Base-by-base conservation (phyloP, 92 coral and sea anemone species). In the Epizoanthus scotinus region DNA sequence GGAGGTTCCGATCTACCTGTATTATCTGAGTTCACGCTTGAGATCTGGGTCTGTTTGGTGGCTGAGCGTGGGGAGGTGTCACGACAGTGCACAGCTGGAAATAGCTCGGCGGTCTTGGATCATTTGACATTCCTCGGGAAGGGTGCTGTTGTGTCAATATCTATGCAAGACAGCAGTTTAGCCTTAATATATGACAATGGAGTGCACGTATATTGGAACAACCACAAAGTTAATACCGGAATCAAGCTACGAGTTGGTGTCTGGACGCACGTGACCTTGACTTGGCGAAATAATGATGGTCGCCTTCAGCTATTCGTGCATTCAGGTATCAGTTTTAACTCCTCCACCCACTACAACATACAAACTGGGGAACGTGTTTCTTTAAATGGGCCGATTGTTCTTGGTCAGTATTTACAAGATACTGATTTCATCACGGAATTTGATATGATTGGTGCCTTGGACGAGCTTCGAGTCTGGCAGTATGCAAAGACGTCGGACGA, bases 221-320 rank as follows among this genome's bases (percentile, higher is more conserved):
- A 47, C 26, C 63, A 89, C 55, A 49, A 25, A 20, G 60, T 85
- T 27, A 26, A 56, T 2, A 85, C 92, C 8, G 82, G 85, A 58
- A 28, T 89, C 15, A 78, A 71, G 21, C n/a, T 85, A 29, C 64
- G 49, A 3, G 70, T 68, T 36, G 82, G 89, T 18, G 19, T 63
- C n/a, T 89, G 92, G 92, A 52, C 82, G 5, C 92, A 89, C 54
- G 47, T 89, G 34, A 54, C 87, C 6, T 21, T 89, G 34, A 67
- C 92, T 24, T 89, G 92, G 92, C 66, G 92, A 77, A 89, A 36
- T 38, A 85, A 71, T n/a, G 92, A 89, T 78, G 92, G 92, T 4
- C 87, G 87, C 36, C 25, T 89, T 44, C 87, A 85, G 49, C 66
- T 89, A 19, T 25, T 89, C 42, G 66, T 71, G 19, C 56, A 75